phyloP scores from a whole-genome alignment of 1,140 invertebrate genomes.

The Trypoxylus dichotomus region DNA sequence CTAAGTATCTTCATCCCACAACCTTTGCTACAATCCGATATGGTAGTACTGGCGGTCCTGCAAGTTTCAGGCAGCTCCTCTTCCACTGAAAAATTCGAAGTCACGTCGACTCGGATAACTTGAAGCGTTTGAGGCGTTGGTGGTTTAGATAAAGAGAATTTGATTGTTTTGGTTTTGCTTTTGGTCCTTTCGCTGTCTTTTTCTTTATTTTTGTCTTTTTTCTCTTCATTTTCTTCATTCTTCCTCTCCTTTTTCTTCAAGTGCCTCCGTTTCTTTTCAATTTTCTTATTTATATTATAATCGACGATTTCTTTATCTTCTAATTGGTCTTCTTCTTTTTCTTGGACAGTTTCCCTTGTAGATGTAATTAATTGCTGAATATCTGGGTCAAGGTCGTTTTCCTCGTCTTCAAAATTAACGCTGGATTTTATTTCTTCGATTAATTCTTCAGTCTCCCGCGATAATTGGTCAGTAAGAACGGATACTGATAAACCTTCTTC shows the following conservation, averaged over 20 bases:
- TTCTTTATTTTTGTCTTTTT: constrained; percentile 29
- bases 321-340: constrained; percentile 24
- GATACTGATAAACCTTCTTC: constrained; percentile 14
- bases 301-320: background rate
- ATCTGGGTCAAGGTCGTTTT: constrained; percentile 27
- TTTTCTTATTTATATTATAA: background rate
- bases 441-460: constrained; percentile 9
- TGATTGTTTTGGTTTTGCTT: constrained; percentile 45
- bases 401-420: background rate
- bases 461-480: background rate
- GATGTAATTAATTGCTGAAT: constrained; percentile 24
- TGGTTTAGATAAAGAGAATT: constrained; percentile 46
- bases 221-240: constrained; percentile 27
- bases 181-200: constrained; percentile 28
- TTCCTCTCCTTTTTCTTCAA: background rate
- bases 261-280: background rate
- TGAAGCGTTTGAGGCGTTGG: constrained; percentile 50
- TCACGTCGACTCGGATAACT: constrained; percentile 50
- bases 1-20: constrained; percentile 26
- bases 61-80: background rate
- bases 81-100: constrained; percentile 44
- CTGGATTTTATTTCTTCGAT: constrained; percentile 12
- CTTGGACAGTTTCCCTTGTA: background rate
- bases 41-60: background rate
- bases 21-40: constrained; percentile 15